A percentile compares a stretch with the other conserved stretches of the same genome.
These are phyloP conservation scores for Meliscaeva auricollis DNA, from an alignment of 2,888 invertebrate genomes.

Conservation along the genomic window DNA sequence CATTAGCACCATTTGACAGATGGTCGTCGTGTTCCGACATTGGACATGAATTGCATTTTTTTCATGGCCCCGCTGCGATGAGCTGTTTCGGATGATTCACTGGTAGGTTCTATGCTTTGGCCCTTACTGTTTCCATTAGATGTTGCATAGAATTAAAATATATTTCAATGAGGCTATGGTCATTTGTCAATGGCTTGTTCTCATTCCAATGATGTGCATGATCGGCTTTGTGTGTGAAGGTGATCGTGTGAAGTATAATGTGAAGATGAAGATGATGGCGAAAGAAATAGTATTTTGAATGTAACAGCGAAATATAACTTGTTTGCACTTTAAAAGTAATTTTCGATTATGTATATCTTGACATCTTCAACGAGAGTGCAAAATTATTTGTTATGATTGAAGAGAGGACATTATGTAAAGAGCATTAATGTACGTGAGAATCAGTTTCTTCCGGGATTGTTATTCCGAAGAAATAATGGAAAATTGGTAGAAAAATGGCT, in stretches of 20 bases:
- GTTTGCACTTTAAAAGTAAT: conserved; percentile 27
- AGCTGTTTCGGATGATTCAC: conserved; percentile 72
- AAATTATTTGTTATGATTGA: not conserved
- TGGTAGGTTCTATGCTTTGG: conserved; percentile 22
- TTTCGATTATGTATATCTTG: conserved; percentile 12
- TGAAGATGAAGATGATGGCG: conserved; percentile 7
- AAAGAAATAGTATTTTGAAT: conserved; percentile 24
- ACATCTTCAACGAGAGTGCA: conserved; percentile 5
- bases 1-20: conserved; percentile 76
- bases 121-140: conserved; percentile 42
- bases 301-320: conserved; percentile 20
- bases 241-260: conserved; percentile 54
- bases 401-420: too few species aligned
- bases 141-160: conserved; percentile 59
- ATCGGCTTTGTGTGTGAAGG: conserved; percentile 33
- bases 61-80: conserved; percentile 35
- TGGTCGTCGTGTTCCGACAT: conserved; percentile 73
- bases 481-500: too few species aligned
- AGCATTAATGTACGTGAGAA: too few species aligned
- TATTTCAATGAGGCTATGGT: conserved; percentile 52
- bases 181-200: conserved; percentile 64
- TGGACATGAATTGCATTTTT: conserved; percentile 67
- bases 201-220: conserved; percentile 39
- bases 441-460: too few species aligned
- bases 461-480: too few species aligned